Evolutionary conservation across 1,140 invertebrate genomes (phyloP).

Genomic region (Pomacea maculata): DNA sequence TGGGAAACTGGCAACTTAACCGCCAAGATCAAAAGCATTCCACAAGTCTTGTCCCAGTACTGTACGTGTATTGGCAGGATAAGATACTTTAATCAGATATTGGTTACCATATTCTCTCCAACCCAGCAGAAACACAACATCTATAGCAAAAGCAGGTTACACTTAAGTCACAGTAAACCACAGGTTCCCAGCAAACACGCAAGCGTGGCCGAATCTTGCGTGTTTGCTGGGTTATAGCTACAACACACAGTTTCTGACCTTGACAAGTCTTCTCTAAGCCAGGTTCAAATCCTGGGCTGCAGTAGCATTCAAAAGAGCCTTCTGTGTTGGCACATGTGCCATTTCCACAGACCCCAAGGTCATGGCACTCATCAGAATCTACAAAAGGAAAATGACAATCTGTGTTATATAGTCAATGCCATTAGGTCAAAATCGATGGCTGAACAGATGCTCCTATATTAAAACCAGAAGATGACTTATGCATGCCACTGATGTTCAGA

Average conservation of each 20-base stretch:
- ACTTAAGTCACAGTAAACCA: not conserved
- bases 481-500: too few relatives aligned
- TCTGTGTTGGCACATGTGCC: constrained; percentile 80
- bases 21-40: not conserved
- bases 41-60: not conserved
- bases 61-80: not conserved
- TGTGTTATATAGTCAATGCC: too few relatives aligned
- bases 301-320: constrained; percentile 59
- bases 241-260: not conserved
- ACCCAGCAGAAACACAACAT: not conserved
- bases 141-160: not conserved
- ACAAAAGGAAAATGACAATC: constrained; percentile 36
- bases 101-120: not conserved
- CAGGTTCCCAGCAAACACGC: too few relatives aligned
- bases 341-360: constrained; percentile 81
- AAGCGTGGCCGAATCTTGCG: too few relatives aligned
- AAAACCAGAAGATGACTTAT: too few relatives aligned
- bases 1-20: too few relatives aligned
- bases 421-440: too few relatives aligned
- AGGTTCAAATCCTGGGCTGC: constrained; percentile 54
- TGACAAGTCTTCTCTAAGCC: constrained; percentile 47
- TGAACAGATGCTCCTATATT: too few relatives aligned
- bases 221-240: too few relatives aligned
- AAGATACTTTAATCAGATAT: too few relatives aligned
- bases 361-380: constrained; percentile 86